These are phyloP conservation scores for Ondatra zibethicus DNA, from an alignment of 2,113 vertebrate species.

Conservation along the genomic window DNA sequence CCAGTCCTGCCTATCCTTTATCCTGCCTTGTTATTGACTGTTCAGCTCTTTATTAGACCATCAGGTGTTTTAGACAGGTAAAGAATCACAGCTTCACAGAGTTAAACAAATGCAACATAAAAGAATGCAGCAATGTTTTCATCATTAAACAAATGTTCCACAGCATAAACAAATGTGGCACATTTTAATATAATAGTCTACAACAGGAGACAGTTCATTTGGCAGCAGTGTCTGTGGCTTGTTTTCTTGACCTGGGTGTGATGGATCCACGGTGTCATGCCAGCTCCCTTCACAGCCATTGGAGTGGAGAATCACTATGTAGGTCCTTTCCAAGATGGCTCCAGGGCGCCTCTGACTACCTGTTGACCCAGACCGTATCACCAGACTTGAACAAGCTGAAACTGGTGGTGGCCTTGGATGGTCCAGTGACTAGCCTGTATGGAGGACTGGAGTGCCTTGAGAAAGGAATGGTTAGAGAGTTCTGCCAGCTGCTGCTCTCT, in stretches of 20 bases:
- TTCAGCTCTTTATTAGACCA: too few relatives aligned
- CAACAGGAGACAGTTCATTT: too few relatives aligned
- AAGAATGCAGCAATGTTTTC: too few relatives aligned
- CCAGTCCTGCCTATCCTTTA: too few relatives aligned
- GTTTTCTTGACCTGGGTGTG: background rate
- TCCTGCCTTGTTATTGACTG: too few relatives aligned
- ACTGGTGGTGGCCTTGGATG: background rate
- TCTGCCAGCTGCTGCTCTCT: background rate
- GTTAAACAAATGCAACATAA: too few relatives aligned
- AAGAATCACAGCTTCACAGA: too few relatives aligned
- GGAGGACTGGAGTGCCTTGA: background rate
- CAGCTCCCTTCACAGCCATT: background rate
- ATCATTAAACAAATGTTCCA: too few relatives aligned
- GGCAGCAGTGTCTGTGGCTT: background rate
- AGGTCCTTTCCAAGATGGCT: background rate
- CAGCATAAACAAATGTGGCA: too few relatives aligned
- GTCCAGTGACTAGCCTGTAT: background rate
- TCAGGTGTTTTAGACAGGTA: too few relatives aligned
- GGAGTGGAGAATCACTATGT: too few relatives aligned
- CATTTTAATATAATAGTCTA: too few relatives aligned
- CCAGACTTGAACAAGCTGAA: background rate
- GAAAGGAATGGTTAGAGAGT: background rate
- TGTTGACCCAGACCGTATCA: background rate
- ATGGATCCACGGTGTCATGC: background rate
- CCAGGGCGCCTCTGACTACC: background rate